phyloP scores from a whole-genome alignment of 2,113 vertebrate genomes.

The Copsychus sechellarum region DNA sequence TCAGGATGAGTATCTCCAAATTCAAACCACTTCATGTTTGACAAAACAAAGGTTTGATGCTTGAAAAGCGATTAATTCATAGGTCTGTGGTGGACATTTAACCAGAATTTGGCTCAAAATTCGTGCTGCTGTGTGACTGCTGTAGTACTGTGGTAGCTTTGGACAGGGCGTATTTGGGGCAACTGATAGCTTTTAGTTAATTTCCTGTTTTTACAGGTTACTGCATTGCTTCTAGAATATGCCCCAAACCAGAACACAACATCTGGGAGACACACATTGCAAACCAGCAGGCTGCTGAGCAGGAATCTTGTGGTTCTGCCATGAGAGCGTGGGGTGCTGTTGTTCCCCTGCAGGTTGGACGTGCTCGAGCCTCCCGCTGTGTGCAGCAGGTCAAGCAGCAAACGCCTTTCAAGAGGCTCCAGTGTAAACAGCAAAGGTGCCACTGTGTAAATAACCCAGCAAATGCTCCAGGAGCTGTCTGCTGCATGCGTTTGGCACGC shows the following conservation, averaged over 20 bases:
- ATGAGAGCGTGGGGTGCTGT: accelerated
- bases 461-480: background rate
- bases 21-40: background rate
- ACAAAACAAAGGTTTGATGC: accelerated
- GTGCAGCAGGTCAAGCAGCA: background rate
- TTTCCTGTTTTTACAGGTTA: constrained; percentile 27
- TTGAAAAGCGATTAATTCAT: background rate
- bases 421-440: background rate
- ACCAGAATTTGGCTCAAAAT: background rate
- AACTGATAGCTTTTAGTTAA: background rate
- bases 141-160: background rate
- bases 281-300: background rate
- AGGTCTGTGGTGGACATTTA: background rate
- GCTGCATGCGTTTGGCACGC: background rate
- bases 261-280: background rate
- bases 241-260: background rate
- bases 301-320: background rate
- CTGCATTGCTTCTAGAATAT: background rate
- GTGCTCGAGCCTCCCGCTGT: background rate
- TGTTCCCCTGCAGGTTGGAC: background rate
- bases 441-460: background rate
- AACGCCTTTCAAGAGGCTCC: background rate
- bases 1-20: background rate
- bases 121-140: background rate
- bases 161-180: background rate